Percentiles rank a stretch among this genome's conserved stretches.
These are phyloP conservation scores for Myotis vivesi DNA, from an alignment of 2,797 vertebrate genomes.

Conservation along the genomic window DNA sequence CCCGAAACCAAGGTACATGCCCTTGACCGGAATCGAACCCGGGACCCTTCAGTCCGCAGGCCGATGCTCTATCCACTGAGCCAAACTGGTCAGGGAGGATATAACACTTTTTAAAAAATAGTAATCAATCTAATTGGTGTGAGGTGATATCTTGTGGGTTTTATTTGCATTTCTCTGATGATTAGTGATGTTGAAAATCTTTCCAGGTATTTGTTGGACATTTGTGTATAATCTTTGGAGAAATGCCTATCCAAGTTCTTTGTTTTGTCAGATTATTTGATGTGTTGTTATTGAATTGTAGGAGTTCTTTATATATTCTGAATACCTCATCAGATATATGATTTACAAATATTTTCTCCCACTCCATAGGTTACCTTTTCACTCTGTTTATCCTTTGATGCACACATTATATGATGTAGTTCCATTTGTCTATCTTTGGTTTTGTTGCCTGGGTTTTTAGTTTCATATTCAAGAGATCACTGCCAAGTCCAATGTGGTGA, in stretches of 20 bases:
- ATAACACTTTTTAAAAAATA: not conserved
- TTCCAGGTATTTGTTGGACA: not conserved
- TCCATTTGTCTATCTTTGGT: not conserved
- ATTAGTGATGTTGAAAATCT: not conserved
- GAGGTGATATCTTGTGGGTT: not conserved
- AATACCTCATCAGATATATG: not conserved
- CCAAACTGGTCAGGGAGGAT: too few species aligned
- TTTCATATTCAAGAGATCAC: not conserved
- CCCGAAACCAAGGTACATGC: too few species aligned
- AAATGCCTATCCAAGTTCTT: not conserved
- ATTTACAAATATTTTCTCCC: constrained; percentile 9
- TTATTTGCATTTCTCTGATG: not conserved
- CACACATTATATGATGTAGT: not conserved
- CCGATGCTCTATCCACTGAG: too few species aligned
- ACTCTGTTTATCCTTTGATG: not conserved
- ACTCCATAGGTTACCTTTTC: not conserved
- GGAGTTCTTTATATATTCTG: not conserved
- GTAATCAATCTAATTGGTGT: not conserved
- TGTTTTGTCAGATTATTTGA: not conserved
- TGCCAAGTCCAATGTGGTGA: not conserved
- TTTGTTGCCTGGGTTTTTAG: not conserved
- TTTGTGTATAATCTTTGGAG: not conserved
- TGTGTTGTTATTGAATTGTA: not conserved
- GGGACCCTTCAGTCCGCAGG: too few species aligned
- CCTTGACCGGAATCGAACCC: too few species aligned